phyloP scores from a whole-genome alignment of 2,888 invertebrate genomes.

The Drosophila anceps region DNA sequence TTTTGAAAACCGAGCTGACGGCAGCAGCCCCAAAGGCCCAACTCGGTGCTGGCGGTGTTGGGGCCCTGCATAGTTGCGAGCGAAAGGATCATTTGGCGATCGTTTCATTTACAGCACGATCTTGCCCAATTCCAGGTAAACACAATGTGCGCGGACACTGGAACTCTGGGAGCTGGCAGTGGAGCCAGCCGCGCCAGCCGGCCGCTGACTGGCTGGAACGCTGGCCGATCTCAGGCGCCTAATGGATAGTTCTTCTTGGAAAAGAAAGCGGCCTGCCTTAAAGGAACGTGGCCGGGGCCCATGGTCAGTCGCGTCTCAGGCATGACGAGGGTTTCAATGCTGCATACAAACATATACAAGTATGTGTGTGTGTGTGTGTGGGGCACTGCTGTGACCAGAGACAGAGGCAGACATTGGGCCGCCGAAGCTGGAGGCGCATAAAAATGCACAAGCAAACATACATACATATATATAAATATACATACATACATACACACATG shows the following conservation, averaged over 20 bases:
- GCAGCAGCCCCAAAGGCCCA: slow-evolving; percentile 20
- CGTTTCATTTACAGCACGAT: slow-evolving; percentile 68
- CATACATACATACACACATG: not conserved
- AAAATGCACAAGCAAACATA: slow-evolving; percentile 57
- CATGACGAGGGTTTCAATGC: slow-evolving; percentile 25
- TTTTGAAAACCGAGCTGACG: slow-evolving; percentile 44
- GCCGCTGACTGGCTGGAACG: slow-evolving; percentile 29
- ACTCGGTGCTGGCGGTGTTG: slow-evolving; percentile 1
- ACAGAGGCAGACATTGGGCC: slow-evolving; percentile 74
- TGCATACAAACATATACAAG: not conserved
- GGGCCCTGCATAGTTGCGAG: slow-evolving; percentile 26
- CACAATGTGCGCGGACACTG: slow-evolving; percentile 14
- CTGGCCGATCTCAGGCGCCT: slow-evolving; percentile 76
- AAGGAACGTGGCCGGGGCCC: slow-evolving; percentile 71
- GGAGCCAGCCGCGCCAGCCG: slow-evolving; percentile 8
- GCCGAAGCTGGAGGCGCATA: slow-evolving; percentile 76
- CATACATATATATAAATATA: not conserved
- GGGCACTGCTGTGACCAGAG: slow-evolving; percentile 17
- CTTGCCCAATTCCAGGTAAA: slow-evolving; percentile 75
- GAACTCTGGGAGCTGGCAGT: slow-evolving; percentile 17
- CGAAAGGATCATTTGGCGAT: slow-evolving; percentile 65
- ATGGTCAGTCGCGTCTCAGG: slow-evolving; percentile 43
- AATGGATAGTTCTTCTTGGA: slow-evolving; percentile 80
- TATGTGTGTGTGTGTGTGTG: not conserved
- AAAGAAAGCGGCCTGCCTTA: slow-evolving; percentile 79